Percentiles rank a stretch among this genome's conserved stretches.
These are phyloP conservation scores for Trachops cirrhosus DNA, from an alignment of 2,797 vertebrate species.

Conservation along the genomic window DNA sequence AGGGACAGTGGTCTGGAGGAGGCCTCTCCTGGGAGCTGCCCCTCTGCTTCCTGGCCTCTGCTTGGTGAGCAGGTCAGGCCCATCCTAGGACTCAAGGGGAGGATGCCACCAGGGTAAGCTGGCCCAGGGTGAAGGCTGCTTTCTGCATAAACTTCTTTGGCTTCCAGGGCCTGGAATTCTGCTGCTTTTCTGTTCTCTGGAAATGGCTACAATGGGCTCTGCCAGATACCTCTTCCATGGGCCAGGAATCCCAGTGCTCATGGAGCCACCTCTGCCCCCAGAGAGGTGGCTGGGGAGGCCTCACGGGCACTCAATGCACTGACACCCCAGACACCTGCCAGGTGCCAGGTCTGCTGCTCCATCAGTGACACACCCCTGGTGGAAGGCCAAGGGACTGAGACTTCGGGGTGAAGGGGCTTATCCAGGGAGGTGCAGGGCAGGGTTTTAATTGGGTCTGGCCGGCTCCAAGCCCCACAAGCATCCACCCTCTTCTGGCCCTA, in stretches of 20 bases:
- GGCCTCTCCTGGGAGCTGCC: background rate
- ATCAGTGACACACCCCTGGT: background rate
- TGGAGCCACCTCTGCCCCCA: background rate
- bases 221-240: background rate
- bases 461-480: background rate
- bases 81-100: background rate
- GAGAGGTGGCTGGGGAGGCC: background rate
- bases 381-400: background rate
- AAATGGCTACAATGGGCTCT: background rate
- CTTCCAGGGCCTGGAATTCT: background rate
- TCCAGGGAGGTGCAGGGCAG: background rate
- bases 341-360: background rate
- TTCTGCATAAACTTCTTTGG: background rate
- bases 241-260: background rate
- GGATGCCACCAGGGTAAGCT: background rate
- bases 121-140: background rate
- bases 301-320: background rate
- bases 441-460: background rate
- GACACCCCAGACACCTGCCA: background rate
- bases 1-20: background rate
- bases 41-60: background rate
- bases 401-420: background rate
- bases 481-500: background rate
- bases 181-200: background rate
- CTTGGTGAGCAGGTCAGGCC: background rate